Base-by-base conservation (phyloP, 2,888 invertebrate genomes). In the Tiliacea citrago region DNA sequence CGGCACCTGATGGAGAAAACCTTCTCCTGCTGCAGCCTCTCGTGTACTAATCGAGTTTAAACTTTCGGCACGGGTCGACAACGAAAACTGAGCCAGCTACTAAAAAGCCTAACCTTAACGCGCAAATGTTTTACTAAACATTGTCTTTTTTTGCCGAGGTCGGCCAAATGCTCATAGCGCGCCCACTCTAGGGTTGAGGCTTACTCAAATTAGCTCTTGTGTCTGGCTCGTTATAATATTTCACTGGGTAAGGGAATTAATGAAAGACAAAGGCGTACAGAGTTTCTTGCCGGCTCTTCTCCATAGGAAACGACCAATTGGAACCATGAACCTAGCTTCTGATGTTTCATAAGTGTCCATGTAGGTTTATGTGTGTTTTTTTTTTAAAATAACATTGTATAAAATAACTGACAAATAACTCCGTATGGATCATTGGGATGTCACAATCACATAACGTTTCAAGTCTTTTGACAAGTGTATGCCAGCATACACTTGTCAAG, bases 401-500 rank as follows among this genome's bases (percentile, higher is more conserved):
- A 12, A 62, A 63, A 13, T 63, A 29, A 24, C 24, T 18, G n/a
- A 8, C n/a, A n/a, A 21, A 29, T 5, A 45, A 45, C n/a, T 45
- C 45, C 2, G 21, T 45, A 12, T 29, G 29, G 10, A 65, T 58
- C 4, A 60, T 42, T 42, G 39, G 18, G 18, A 73, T 51, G n/a
- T 35, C 60, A 60, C 8, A 58, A 42, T 16, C 29, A 29, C 29
- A 29, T 29, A 2, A 29, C 29, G 29, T 29, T 29, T n/a, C n/a
- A n/a, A n/a, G n/a, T n/a, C n/a, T n/a, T n/a, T n/a, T 29, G 29
- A 29, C 29, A 29, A 29, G 29, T 29, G 29, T 29, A 29, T 29
- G 29, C 29, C 42, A 58, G 29, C 7, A 24, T 72, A 21, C 21
- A 49, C 35, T n/a, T 58, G 29, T 73, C 57, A 73, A 61, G n/a